These are phyloP conservation scores for Megalonaias nervosa DNA, from an alignment of 1,140 invertebrate genomes.

Conservation along the genomic window DNA sequence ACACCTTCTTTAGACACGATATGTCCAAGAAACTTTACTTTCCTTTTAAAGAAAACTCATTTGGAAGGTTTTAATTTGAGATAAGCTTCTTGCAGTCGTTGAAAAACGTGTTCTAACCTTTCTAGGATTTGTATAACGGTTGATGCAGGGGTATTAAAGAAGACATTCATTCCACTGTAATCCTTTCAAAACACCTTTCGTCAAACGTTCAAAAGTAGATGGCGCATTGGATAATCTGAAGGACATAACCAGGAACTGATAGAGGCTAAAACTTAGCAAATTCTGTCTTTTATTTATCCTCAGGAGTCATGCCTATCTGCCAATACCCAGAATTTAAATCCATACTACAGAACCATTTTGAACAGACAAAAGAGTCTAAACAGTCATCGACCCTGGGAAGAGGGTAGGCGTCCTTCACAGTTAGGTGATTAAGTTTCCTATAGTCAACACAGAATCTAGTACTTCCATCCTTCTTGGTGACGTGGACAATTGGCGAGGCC, in stretches of 20 bases:
- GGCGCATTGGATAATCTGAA: constrained; percentile 29
- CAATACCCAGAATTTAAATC: constrained; percentile 55
- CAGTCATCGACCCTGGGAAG: constrained; percentile 48
- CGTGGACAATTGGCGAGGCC: no score
- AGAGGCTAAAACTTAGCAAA: constrained; percentile 36
- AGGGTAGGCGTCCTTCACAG: constrained; percentile 46
- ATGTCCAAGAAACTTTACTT: no score
- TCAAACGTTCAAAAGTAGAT: constrained; percentile 51
- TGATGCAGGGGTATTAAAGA: constrained; percentile 28
- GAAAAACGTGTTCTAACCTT: constrained; percentile 32
- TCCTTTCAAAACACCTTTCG: constrained; percentile 40
- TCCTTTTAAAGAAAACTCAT: no score
- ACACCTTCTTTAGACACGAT: no score
- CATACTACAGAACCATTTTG: constrained; percentile 38
- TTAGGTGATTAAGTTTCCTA: no score
- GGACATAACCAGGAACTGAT: constrained; percentile 36
- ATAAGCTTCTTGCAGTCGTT: constrained; percentile 28
- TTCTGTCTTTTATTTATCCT: constrained; percentile 64
- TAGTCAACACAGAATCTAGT: no score
- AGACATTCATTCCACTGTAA: constrained; percentile 38
- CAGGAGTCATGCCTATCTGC: constrained; percentile 66
- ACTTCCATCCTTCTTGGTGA: no score
- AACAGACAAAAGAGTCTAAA: constrained; percentile 34
- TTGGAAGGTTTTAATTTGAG: no score
- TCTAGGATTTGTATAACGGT: constrained; percentile 15